phyloP scores from a whole-genome alignment of 2,888 invertebrate species.

The Yponomeuta evonymella region DNA sequence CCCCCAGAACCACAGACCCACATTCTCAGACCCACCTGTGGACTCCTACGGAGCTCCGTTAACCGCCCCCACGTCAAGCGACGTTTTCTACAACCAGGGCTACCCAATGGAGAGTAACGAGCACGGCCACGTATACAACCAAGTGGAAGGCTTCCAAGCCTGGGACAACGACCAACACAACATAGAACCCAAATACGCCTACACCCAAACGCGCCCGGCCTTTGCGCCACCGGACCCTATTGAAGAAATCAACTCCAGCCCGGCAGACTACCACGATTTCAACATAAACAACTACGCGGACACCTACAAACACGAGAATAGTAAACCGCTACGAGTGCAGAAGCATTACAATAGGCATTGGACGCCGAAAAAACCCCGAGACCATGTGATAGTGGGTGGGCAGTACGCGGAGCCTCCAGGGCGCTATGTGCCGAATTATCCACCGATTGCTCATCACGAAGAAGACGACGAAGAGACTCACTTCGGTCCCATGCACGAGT shows the following conservation, averaged over 20 bases:
- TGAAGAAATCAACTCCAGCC: conserved; percentile 14
- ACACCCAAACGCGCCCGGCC: conserved; percentile 33
- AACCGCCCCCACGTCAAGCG: conserved; percentile 23
- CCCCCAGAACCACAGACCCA: neutral
- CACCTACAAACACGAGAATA: conserved; percentile 30
- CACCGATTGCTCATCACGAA: conserved; percentile 35
- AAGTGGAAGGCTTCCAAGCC: conserved; percentile 17
- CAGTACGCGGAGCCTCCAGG: conserved; percentile 65
- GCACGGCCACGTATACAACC: conserved; percentile 24
- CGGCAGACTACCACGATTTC: conserved; percentile 26
- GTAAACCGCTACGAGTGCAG: conserved; percentile 15
- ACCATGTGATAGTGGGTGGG: conserved; percentile 46
- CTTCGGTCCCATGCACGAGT: conserved; percentile 31
- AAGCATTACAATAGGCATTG: conserved; percentile 31
- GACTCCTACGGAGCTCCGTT: conserved; percentile 51
- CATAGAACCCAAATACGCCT: conserved; percentile 13
- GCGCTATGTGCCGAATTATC: conserved; percentile 41
- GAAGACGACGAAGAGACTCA: conserved; percentile 32
- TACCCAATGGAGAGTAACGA: neutral
- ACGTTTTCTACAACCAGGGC: conserved; percentile 18
- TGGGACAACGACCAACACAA: conserved; percentile 5
- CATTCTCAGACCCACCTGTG: conserved; percentile 38
- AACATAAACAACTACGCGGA: conserved; percentile 33
- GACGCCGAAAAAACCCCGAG: conserved; percentile 24
- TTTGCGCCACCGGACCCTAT: conserved; percentile 19